Evolutionary conservation across 2,113 vertebrate species (phyloP).

Genomic region (Arothron firmamentum): DNA sequence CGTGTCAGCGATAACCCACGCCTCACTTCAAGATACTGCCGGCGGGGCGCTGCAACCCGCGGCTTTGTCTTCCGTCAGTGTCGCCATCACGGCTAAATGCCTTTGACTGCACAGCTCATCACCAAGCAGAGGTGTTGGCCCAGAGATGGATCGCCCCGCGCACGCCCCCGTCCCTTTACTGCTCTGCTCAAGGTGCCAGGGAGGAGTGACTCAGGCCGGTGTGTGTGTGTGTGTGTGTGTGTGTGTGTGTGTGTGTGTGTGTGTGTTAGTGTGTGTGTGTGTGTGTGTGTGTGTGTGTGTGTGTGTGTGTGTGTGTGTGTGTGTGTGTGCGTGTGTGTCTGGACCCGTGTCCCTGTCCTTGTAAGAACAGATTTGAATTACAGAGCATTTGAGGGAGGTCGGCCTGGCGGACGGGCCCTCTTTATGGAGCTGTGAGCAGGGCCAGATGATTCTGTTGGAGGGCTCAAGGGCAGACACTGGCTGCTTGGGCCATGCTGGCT

Average conservation of each 20-base stretch:
- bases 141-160: slow-evolving; percentile 43
- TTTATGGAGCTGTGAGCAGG: not conserved
- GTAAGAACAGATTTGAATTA: slow-evolving; percentile 11
- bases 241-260: slow-evolving; percentile 23
- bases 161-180: slow-evolving; percentile 35
- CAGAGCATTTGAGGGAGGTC: slow-evolving; percentile 5
- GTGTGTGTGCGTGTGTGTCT: slow-evolving; percentile 18
- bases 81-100: slow-evolving; percentile 57
- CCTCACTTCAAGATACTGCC: slow-evolving; percentile 76
- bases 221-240: slow-evolving; percentile 25
- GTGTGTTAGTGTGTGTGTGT: too few species aligned
- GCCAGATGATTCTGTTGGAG: not conserved
- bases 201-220: slow-evolving; percentile 23
- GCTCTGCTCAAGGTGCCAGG: slow-evolving; percentile 46
- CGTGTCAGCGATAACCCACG: slow-evolving; percentile 76
- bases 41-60: slow-evolving; percentile 30
- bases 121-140: slow-evolving; percentile 50
- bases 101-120: slow-evolving; percentile 57
- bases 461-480: slow-evolving; percentile 10
- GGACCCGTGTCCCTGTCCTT: slow-evolving; percentile 12
- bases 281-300: too few species aligned
- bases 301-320: too few species aligned
- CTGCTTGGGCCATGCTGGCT: not conserved
- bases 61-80: slow-evolving; percentile 80
- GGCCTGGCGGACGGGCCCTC: slow-evolving; percentile 14